Percentiles rank a stretch among this genome's conserved stretches.
Conservation (phyloP, 2,797 vertebrate species). For the Spatula versicolor region DNA sequence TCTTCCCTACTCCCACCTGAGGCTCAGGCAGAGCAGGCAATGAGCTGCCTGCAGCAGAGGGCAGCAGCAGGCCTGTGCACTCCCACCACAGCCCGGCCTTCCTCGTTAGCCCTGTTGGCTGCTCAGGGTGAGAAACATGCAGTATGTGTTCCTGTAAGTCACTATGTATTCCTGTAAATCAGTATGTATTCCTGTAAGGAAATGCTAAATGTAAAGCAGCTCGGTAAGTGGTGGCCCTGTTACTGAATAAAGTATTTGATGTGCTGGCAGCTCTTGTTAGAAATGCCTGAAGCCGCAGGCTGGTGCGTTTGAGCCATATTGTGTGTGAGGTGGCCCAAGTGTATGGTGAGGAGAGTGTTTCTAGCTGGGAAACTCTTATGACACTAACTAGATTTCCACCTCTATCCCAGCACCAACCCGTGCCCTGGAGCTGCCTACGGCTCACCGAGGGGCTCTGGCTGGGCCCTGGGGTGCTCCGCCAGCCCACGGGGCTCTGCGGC, state of each 20-base stretch:
- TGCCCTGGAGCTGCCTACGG: not conserved
- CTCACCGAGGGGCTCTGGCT: not conserved
- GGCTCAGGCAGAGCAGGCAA: not conserved
- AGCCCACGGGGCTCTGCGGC: no score
- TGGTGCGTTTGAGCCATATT: not conserved
- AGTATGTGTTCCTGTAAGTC: not conserved
- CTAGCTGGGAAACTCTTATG: not conserved
- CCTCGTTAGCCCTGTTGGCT: accelerated
- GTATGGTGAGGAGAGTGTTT: accelerated
- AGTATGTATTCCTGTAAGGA: not conserved
- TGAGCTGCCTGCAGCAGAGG: not conserved
- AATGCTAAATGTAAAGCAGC: not conserved
- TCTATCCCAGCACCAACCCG: not conserved
- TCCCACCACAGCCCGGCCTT: accelerated
- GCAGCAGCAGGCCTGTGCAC: not conserved
- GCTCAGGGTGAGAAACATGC: not conserved
- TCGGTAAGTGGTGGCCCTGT: not conserved
- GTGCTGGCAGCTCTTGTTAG: not conserved
- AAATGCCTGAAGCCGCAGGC: not conserved
- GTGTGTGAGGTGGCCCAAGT: not conserved
- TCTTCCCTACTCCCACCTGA: not conserved
- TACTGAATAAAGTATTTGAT: not conserved
- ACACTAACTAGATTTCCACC: not conserved
- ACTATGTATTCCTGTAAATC: not conserved
- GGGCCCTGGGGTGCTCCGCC: accelerated